Evolutionary conservation across 2,113 vertebrate genomes (phyloP).

Genomic region (Cariama cristata): DNA sequence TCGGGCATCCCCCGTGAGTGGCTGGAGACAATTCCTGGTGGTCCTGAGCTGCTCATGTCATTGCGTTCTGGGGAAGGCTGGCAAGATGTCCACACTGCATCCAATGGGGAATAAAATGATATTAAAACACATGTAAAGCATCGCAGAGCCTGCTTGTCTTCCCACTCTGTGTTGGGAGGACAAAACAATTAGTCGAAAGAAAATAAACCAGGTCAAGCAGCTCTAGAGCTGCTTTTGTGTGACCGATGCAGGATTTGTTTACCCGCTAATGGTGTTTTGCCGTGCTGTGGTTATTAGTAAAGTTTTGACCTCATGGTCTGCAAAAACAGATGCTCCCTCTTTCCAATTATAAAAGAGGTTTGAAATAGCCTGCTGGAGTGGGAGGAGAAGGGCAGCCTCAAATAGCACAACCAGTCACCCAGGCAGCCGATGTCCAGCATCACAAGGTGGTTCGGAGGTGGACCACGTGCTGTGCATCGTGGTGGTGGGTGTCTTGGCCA

Average conservation of each 20-base stretch:
- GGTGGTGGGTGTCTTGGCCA: background rate
- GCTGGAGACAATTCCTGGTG: background rate
- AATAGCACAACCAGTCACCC: constrained; percentile 7
- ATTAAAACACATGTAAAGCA: background rate
- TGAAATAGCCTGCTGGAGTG: constrained; percentile 19
- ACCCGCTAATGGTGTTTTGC: background rate
- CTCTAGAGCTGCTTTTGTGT: background rate
- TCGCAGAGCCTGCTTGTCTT: background rate
- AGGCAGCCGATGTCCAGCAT: background rate
- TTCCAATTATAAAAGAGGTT: background rate
- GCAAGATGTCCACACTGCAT: background rate
- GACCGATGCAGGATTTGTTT: background rate
- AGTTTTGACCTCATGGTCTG: constrained; percentile 32
- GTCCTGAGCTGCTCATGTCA: background rate
- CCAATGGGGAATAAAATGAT: background rate
- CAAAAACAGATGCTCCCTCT: constrained; percentile 11
- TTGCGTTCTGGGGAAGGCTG: background rate
- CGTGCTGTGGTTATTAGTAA: background rate
- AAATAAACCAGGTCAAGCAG: background rate
- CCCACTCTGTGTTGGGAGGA: background rate
- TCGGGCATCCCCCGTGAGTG: background rate
- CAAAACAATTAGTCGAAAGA: background rate
- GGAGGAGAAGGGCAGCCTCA: constrained; percentile 30
- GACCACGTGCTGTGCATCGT: background rate
- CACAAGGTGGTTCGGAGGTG: background rate